phyloP scores from a whole-genome alignment of 1,140 invertebrate species.

The Leptestheria dahalacensis region DNA sequence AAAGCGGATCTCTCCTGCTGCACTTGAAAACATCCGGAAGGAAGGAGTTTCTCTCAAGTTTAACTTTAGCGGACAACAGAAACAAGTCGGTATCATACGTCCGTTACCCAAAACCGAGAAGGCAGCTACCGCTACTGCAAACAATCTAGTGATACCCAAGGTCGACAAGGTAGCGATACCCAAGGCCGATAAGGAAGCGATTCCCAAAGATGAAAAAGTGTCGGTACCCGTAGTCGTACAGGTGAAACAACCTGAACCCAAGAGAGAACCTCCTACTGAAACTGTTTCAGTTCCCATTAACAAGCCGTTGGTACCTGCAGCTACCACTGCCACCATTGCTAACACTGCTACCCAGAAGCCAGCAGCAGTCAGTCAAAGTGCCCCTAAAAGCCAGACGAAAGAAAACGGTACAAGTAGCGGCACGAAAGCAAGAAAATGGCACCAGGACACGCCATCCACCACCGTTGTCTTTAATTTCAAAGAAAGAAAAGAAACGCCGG shows the following conservation, averaged over 20 bases:
- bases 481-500: conserved; percentile 54
- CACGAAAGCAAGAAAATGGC: conserved; percentile 24
- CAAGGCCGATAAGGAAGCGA: too few species aligned
- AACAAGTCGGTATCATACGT: conserved; percentile 42
- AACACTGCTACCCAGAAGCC: too few species aligned
- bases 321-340: background rate
- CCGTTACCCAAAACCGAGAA: conserved; percentile 35
- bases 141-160: too few species aligned
- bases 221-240: too few species aligned
- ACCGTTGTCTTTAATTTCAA: conserved; percentile 78
- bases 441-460: conserved; percentile 25
- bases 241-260: background rate
- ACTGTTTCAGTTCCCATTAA: too few species aligned
- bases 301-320: background rate
- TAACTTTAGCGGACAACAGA: conserved; percentile 32
- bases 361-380: too few species aligned
- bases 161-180: too few species aligned
- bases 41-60: conserved; percentile 44
- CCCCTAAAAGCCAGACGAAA: background rate
- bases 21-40: conserved; percentile 48
- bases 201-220: too few species aligned
- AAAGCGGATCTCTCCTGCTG: conserved; percentile 34
- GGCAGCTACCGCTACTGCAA: too few species aligned
- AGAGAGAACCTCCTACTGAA: background rate
- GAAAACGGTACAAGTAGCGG: conserved; percentile 27